These are phyloP conservation scores for Drosophila setifemur DNA, from an alignment of 1,140 invertebrate species.

Conservation along the genomic window DNA sequence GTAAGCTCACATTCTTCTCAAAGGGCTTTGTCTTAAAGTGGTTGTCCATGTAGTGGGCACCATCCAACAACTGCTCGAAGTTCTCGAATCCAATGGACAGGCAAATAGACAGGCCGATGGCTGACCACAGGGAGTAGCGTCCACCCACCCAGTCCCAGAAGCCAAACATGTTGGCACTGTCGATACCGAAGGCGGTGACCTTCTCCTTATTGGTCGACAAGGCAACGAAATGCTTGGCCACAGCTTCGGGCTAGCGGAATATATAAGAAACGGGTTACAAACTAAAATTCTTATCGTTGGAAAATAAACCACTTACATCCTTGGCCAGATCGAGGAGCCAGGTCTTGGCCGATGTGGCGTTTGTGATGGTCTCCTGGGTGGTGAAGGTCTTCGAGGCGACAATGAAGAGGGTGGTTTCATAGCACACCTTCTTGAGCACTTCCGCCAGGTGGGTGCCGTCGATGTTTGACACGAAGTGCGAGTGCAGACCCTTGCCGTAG, in stretches of 20 bases:
- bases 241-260: slow-evolving; percentile 87
- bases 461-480: slow-evolving; percentile 99
- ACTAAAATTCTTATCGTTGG: background rate
- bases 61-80: slow-evolving; percentile 95
- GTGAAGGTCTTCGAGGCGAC: slow-evolving; percentile 99
- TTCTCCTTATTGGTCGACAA: slow-evolving; percentile 97
- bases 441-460: slow-evolving; percentile 99
- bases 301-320: slow-evolving; percentile 87
- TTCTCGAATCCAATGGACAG: slow-evolving; percentile 97
- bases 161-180: slow-evolving; percentile 98
- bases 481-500: slow-evolving; percentile 93
- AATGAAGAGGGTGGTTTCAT: slow-evolving; percentile 98
- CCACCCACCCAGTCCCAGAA: slow-evolving; percentile 99
- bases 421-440: slow-evolving; percentile 94
- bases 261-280: background rate
- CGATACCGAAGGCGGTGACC: slow-evolving; percentile 98
- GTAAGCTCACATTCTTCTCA: slow-evolving; percentile 93
- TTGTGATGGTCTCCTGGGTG: slow-evolving; percentile 99
- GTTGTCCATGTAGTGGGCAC: slow-evolving; percentile 96
- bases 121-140: slow-evolving; percentile 98
- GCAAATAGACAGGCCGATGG: slow-evolving; percentile 98
- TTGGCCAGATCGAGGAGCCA: slow-evolving; percentile 96
- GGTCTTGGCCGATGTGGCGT: slow-evolving; percentile 97
- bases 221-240: slow-evolving; percentile 99
- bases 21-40: slow-evolving; percentile 95